Evolutionary conservation across 2,113 vertebrate genomes (phyloP).

Genomic region (Mastomys natalensis): DNA sequence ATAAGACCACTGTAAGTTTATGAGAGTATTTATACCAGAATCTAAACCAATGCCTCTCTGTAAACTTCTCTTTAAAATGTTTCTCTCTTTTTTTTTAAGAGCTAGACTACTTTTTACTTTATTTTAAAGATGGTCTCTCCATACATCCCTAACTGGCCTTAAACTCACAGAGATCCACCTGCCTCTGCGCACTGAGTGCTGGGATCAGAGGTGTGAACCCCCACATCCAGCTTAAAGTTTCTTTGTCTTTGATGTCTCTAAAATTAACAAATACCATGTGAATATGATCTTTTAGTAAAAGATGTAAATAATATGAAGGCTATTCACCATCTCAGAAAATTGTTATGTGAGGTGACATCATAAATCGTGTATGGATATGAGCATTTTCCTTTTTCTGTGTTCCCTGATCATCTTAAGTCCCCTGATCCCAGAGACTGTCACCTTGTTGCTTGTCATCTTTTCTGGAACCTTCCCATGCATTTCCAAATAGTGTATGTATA

Average conservation of each 20-base stretch:
- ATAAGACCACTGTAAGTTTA: neutral
- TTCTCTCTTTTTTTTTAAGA: neutral
- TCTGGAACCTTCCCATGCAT: neutral
- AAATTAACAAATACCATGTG: slow-evolving; percentile 21
- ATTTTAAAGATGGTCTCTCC: neutral
- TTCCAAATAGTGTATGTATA: neutral
- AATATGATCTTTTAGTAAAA: slow-evolving; percentile 31
- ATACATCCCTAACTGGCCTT: neutral
- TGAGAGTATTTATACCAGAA: neutral
- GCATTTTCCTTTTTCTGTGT: neutral
- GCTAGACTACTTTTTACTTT: neutral
- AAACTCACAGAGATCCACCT: neutral
- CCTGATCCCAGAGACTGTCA: neutral
- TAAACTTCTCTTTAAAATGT: slow-evolving; percentile 14
- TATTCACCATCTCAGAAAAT: slow-evolving; percentile 38
- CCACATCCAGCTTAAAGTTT: neutral
- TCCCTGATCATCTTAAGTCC: neutral
- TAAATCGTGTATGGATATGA: neutral
- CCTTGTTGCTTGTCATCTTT: neutral
- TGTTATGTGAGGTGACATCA: slow-evolving; percentile 15
- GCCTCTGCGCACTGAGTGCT: neutral
- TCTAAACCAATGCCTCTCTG: slow-evolving; percentile 31
- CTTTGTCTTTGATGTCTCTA: slow-evolving; percentile 1
- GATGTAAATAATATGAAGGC: slow-evolving; percentile 38
- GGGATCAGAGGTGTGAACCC: neutral